phyloP scores from a whole-genome alignment of 2,113 vertebrate species.

The Sardina pilchardus region DNA sequence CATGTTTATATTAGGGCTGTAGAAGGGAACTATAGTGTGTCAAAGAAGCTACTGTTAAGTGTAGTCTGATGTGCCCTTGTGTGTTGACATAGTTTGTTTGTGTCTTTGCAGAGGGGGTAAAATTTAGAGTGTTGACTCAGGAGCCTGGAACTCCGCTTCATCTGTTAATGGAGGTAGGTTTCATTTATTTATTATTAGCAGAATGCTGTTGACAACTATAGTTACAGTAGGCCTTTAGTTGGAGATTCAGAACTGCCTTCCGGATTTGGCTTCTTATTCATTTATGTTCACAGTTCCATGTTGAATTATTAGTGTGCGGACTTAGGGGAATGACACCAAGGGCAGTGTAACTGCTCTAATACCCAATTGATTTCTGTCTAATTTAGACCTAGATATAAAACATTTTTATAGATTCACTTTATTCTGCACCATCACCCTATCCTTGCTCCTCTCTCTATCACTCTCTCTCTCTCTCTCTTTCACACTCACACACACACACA shows the following conservation, averaged over 20 bases:
- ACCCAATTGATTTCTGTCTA: background rate
- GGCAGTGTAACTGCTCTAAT: background rate
- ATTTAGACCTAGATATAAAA: background rate
- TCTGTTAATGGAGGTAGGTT: slow-evolving; percentile 90
- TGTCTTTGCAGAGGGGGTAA: slow-evolving; percentile 83
- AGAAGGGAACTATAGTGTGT: no score
- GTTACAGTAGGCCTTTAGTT: background rate
- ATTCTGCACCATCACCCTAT: background rate
- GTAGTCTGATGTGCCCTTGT: no score
- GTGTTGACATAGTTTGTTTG: background rate
- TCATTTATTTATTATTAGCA: background rate
- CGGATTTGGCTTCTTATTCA: background rate
- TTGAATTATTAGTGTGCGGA: background rate
- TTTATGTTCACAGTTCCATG: background rate
- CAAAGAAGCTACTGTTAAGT: no score
- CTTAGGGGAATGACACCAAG: background rate
- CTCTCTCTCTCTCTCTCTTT: background rate
- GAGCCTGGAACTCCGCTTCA: slow-evolving; percentile 83
- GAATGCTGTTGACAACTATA: background rate
- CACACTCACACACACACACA: background rate
- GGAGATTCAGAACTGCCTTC: background rate
- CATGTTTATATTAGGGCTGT: background rate
- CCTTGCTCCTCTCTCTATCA: background rate
- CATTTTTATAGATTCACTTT: background rate
- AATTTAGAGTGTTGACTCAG: slow-evolving; percentile 86